Percentiles rank a stretch among this genome's conserved stretches.
Conservation (phyloP, 2,888 invertebrate genomes). For the Latheticus oryzae region DNA sequence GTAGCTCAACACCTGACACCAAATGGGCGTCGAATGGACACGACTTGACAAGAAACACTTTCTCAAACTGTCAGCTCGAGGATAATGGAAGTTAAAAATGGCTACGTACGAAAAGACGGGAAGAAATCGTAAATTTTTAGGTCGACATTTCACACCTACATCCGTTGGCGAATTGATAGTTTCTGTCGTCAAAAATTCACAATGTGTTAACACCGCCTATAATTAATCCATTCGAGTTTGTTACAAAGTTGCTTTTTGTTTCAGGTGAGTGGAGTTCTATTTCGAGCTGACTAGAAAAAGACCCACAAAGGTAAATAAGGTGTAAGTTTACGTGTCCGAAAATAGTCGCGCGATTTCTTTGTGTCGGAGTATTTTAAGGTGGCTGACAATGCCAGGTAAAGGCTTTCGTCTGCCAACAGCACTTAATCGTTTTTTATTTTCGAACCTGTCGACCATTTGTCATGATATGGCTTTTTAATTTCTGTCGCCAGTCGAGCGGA, state of each 20-base stretch:
- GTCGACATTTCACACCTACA: too few relatives aligned
- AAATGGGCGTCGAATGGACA: conserved; percentile 41
- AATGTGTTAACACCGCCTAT: conserved; percentile 26
- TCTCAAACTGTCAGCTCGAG: conserved; percentile 21
- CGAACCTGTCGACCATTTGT: conserved; percentile 32
- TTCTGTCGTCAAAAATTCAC: too few relatives aligned
- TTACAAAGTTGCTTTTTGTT: conserved; percentile 10
- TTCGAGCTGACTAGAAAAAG: conserved; percentile 26
- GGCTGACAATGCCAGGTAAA: conserved; percentile 41
- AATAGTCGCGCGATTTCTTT: conserved; percentile 38
- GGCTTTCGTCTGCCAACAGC: conserved; percentile 31
- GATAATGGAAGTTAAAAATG: conserved; percentile 33
- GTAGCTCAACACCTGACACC: conserved; percentile 43
- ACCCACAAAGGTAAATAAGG: conserved; percentile 38
- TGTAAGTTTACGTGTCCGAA: conserved; percentile 34
- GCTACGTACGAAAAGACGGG: too few relatives aligned
- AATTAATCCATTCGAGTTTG: not conserved
- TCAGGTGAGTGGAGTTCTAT: conserved; percentile 39
- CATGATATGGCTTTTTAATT: conserved; percentile 26
- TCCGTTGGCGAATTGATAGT: too few relatives aligned
- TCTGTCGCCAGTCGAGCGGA: conserved; percentile 2
- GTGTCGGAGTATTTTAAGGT: conserved; percentile 39
- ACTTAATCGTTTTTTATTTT: conserved; percentile 26
- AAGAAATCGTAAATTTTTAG: too few relatives aligned
- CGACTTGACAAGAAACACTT: conserved; percentile 28